A percentile compares a stretch with the other conserved stretches of the same genome.
phyloP scores from a whole-genome alignment of 2,113 vertebrate genomes.

The Nannospalax galili region DNA sequence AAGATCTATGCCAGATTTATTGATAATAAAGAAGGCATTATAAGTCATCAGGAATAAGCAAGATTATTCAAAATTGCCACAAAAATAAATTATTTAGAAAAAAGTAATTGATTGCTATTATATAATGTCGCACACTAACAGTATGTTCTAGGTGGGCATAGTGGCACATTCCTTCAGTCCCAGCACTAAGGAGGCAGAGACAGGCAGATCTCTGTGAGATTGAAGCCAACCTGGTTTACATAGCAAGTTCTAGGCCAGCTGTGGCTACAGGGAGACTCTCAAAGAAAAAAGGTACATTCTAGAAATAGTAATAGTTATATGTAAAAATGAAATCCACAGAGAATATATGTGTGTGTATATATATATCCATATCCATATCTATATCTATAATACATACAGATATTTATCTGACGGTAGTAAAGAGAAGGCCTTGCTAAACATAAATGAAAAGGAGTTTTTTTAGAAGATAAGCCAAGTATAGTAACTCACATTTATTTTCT shows the following conservation, averaged over 20 bases:
- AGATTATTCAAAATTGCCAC: background rate
- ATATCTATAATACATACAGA: background rate
- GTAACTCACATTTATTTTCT: background rate
- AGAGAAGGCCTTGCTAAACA: background rate
- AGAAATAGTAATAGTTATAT: background rate
- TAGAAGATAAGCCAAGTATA: background rate
- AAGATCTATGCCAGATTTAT: background rate
- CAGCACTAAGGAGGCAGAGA: no score
- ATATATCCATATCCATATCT: background rate
- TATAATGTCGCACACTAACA: background rate
- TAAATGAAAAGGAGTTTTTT: background rate
- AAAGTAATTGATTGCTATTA: background rate
- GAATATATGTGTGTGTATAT: background rate
- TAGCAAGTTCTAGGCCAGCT: no score
- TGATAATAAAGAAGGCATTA: background rate
- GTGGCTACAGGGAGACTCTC: no score
- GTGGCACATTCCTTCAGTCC: no score
- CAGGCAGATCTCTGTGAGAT: no score
- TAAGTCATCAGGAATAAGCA: background rate
- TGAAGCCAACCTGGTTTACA: no score
- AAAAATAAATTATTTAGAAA: slow-evolving; percentile 6
- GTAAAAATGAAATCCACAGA: background rate
- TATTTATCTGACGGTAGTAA: background rate
- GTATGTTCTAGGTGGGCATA: no score
- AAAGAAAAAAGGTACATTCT: slow-evolving; percentile 14